Evolutionary conservation across 1,140 invertebrate genomes (phyloP).

Genomic region (Zaprionus davidi): DNA sequence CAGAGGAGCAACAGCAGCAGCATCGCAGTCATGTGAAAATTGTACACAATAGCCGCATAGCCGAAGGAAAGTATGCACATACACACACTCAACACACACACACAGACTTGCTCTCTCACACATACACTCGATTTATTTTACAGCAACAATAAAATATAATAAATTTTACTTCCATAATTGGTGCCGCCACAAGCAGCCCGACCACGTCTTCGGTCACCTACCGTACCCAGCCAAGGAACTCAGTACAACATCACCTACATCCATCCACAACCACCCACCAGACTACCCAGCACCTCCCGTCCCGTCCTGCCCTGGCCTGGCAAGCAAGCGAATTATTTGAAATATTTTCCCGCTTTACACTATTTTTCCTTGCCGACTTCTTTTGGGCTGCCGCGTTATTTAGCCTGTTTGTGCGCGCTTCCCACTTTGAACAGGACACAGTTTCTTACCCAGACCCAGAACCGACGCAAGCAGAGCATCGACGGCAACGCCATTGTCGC

Average conservation of each 20-base stretch:
- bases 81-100: constrained; percentile 23
- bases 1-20: constrained; percentile 24
- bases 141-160: constrained; percentile 71
- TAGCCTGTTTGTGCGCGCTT: constrained; percentile 17
- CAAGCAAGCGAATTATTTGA: constrained; percentile 60
- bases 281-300: neutral
- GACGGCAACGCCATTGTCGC: constrained; percentile 37
- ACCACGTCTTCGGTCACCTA: constrained; percentile 44
- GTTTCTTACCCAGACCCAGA: constrained; percentile 34
- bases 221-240: neutral
- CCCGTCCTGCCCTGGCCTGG: neutral
- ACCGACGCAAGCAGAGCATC: constrained; percentile 31
- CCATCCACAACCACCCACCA: neutral
- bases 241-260: constrained; percentile 1
- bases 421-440: constrained; percentile 36
- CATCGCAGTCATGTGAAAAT: constrained; percentile 46
- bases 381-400: constrained; percentile 24
- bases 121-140: constrained; percentile 56
- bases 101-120: neutral
- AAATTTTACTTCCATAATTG: constrained; percentile 70
- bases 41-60: constrained; percentile 46
- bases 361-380: constrained; percentile 47
- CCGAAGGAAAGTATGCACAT: constrained; percentile 28
- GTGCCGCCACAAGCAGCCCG: constrained; percentile 66
- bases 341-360: constrained; percentile 62